Evolutionary conservation across 2,888 invertebrate species (phyloP).

Genomic region (Cephus nigrinus): DNA sequence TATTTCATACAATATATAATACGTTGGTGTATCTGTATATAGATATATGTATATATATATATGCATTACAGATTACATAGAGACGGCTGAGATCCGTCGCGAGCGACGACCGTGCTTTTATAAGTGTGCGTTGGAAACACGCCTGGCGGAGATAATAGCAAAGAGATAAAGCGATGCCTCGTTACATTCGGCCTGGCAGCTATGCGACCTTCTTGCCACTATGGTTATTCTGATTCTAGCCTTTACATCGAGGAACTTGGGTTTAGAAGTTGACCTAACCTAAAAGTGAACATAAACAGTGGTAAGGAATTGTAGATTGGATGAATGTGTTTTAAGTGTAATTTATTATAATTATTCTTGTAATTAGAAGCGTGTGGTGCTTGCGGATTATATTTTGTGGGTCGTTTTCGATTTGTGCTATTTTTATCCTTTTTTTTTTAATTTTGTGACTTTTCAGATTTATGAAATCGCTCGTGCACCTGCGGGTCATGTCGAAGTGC

Average conservation of each 20-base stretch:
- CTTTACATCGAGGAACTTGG: neutral
- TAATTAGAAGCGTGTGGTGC: neutral
- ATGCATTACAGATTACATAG: neutral
- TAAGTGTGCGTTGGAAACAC: neutral
- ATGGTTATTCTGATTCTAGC: neutral
- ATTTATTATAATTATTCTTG: neutral
- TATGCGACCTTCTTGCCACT: constrained; percentile 21
- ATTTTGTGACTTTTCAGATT: neutral
- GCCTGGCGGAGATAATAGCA: constrained; percentile 50
- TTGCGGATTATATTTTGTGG: neutral
- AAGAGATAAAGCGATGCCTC: constrained; percentile 49
- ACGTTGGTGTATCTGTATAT: constrained; percentile 9
- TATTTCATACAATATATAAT: constrained; percentile 33
- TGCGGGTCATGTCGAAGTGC: constrained; percentile 12
- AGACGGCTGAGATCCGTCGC: neutral
- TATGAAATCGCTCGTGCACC: neutral
- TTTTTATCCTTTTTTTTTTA: neutral
- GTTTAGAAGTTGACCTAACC: neutral
- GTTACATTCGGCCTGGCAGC: constrained; percentile 43
- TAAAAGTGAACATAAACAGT: neutral
- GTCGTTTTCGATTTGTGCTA: neutral
- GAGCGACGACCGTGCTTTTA: constrained; percentile 7
- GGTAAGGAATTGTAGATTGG: neutral
- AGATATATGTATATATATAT: no score
- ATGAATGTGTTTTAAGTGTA: neutral